Evolutionary conservation across 2,113 vertebrate genomes (phyloP).

Genomic region (Rynchops niger): DNA sequence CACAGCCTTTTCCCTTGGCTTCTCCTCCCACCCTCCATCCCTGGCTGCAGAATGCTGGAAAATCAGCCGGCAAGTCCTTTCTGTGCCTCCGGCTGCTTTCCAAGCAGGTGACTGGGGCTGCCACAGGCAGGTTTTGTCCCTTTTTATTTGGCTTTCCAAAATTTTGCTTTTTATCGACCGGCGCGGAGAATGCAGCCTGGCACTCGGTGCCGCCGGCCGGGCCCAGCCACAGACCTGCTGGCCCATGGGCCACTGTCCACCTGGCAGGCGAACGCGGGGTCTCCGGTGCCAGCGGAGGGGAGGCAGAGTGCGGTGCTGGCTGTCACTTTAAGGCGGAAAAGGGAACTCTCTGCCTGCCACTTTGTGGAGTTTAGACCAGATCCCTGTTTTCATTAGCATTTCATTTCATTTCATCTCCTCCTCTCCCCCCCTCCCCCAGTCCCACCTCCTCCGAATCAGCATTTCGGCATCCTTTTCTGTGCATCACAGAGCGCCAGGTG

Average conservation of each 20-base stretch:
- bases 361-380: slow-evolving; percentile 11
- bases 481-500: background rate
- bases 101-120: background rate
- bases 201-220: fast-evolving
- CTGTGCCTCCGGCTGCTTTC: background rate
- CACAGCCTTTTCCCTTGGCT: background rate
- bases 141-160: background rate
- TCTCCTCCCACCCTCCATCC: background rate
- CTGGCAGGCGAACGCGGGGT: fast-evolving
- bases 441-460: slow-evolving; percentile 46
- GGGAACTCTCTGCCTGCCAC: slow-evolving; percentile 19
- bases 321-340: background rate
- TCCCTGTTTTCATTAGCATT: background rate
- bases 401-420: slow-evolving; percentile 9
- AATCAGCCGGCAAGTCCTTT: background rate
- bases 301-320: background rate
- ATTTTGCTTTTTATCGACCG: fast-evolving
- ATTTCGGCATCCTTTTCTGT: background rate
- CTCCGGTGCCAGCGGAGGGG: background rate
- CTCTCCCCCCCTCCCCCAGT: background rate
- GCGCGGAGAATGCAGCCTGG: background rate
- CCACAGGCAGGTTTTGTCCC: background rate
- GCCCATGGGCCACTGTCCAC: background rate
- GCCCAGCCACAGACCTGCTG: background rate
- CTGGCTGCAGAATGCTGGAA: background rate